Evolutionary conservation across 2,888 invertebrate genomes (phyloP).

Genomic region (Spilarctia lutea): DNA sequence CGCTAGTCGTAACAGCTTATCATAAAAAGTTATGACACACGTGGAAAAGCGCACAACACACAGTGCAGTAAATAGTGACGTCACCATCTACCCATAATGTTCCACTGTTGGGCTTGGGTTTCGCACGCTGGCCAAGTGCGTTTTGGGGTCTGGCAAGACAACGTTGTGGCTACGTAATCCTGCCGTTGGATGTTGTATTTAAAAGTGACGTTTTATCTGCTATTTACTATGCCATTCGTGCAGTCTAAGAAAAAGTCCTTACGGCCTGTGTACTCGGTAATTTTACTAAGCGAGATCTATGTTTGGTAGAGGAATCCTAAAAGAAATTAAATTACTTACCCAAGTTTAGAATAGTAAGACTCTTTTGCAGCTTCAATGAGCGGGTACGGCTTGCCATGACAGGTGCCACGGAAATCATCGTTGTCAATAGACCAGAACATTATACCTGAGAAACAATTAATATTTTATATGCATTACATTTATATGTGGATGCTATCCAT

Average conservation of each 20-base stretch:
- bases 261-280: not conserved
- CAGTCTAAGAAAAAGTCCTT: not conserved
- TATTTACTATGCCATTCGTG: not conserved
- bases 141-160: too few relatives aligned
- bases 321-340: constrained; percentile 77
- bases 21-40: too few relatives aligned
- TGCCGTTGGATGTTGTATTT: too few relatives aligned
- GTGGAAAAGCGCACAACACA: too few relatives aligned
- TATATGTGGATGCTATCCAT: not conserved
- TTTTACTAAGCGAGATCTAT: not conserved
- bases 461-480: not conserved
- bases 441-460: constrained; percentile 79
- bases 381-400: constrained; percentile 95
- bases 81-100: too few relatives aligned
- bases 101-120: too few relatives aligned
- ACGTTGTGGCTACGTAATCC: too few relatives aligned
- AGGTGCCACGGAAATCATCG: constrained; percentile 97
- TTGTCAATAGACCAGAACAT: constrained; percentile 98
- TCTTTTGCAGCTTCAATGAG: constrained; percentile 97
- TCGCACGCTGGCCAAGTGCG: too few relatives aligned
- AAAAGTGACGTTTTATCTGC: too few relatives aligned
- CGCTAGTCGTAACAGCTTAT: too few relatives aligned
- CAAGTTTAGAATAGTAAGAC: constrained; percentile 88
- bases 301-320: not conserved
- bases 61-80: too few relatives aligned